Conservation (phyloP, 2,113 vertebrate genomes). For the Apteryx owenii region DNA sequence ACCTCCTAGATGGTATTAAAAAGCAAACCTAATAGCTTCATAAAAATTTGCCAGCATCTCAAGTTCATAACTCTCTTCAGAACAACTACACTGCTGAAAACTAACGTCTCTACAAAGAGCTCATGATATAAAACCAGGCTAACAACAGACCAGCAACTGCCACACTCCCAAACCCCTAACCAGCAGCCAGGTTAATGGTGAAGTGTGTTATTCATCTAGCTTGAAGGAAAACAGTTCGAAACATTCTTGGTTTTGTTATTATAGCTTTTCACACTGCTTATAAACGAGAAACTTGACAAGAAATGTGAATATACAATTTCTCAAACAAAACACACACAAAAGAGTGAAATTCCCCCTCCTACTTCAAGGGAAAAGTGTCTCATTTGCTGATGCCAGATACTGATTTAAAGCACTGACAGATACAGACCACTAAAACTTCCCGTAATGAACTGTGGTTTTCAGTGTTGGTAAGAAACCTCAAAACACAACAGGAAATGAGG, state of each 20-base stretch:
- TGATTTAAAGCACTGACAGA: slow-evolving; percentile 59
- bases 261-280: background rate
- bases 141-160: background rate
- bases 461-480: slow-evolving; percentile 73
- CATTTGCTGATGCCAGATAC: slow-evolving; percentile 53
- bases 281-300: slow-evolving; percentile 22
- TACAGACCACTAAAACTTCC: slow-evolving; percentile 73
- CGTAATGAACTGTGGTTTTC: slow-evolving; percentile 70
- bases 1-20: background rate
- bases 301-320: slow-evolving; percentile 1
- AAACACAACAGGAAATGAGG: slow-evolving; percentile 75
- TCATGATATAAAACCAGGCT: background rate
- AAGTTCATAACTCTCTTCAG: background rate
- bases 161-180: background rate
- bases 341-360: slow-evolving; percentile 56
- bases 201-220: background rate
- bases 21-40: background rate
- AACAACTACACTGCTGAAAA: background rate
- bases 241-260: background rate
- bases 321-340: slow-evolving; percentile 32
- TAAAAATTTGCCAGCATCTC: background rate
- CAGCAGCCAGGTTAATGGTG: background rate
- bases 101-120: background rate
- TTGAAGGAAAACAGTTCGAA: background rate
- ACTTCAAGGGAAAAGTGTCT: slow-evolving; percentile 60